These are phyloP conservation scores for Drosophila nebulosa DNA, from an alignment of 1,140 invertebrate species.

Conservation along the genomic window DNA sequence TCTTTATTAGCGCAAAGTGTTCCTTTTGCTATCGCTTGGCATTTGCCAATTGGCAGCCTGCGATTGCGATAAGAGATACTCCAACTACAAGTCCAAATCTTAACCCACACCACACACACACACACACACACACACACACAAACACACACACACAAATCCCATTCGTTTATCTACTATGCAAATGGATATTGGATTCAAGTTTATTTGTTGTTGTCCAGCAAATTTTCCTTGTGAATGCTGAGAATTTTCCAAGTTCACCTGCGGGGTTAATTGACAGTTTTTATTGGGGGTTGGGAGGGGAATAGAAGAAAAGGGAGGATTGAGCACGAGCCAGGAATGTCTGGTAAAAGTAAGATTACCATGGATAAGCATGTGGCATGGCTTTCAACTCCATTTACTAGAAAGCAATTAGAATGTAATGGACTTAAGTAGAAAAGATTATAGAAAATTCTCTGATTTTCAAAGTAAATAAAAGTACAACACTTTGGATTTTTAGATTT, in stretches of 20 bases:
- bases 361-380: neutral
- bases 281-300: constrained; percentile 38
- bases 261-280: constrained; percentile 71
- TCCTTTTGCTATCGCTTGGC: constrained; percentile 44
- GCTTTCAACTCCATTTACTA: neutral
- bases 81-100: neutral
- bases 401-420: neutral
- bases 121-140: too few relatives aligned
- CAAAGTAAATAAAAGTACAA: too few relatives aligned
- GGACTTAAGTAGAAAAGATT: neutral
- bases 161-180: constrained; percentile 46
- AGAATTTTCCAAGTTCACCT: constrained; percentile 55
- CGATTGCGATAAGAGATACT: constrained; percentile 59
- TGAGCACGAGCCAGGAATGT: neutral
- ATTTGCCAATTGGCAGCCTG: constrained; percentile 57
- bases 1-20: constrained; percentile 66
- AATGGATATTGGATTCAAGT: constrained; percentile 75
- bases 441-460: neutral
- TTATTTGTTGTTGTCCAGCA: constrained; percentile 20
- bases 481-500: too few relatives aligned
- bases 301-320: neutral
- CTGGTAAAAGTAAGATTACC: neutral
- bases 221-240: constrained; percentile 23
- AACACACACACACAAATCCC: too few relatives aligned
- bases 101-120: constrained; percentile 18